These are phyloP conservation scores for Acronicta alni DNA, from an alignment of 2,888 invertebrate genomes.

Conservation along the genomic window DNA sequence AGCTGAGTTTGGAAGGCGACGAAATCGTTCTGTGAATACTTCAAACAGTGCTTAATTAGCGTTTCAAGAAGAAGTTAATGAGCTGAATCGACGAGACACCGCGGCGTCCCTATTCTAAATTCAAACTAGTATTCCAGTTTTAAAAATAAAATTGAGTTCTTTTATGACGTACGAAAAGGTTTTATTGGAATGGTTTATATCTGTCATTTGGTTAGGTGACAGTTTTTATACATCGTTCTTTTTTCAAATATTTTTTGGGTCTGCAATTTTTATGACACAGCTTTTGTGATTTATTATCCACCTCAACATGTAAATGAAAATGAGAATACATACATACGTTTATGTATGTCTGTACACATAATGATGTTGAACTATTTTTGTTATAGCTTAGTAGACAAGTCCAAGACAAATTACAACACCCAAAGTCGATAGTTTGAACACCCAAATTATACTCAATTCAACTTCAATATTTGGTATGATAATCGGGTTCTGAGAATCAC, in stretches of 20 bases:
- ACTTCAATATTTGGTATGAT: too few relatives aligned
- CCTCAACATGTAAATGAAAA: not conserved
- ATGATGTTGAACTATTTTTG: too few relatives aligned
- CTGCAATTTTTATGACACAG: slow-evolving; percentile 2
- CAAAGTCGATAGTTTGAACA: too few relatives aligned
- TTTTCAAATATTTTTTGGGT: slow-evolving; percentile 18
- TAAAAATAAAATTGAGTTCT: slow-evolving; percentile 34
- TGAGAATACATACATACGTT: too few relatives aligned
- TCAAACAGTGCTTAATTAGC: slow-evolving; percentile 80
- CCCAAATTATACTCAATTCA: too few relatives aligned
- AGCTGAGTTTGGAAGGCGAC: slow-evolving; percentile 61
- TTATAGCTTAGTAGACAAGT: too few relatives aligned
- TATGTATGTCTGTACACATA: too few relatives aligned
- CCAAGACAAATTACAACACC: too few relatives aligned
- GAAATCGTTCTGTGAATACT: slow-evolving; percentile 78
- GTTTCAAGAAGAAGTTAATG: slow-evolving; percentile 77
- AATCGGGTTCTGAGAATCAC: too few relatives aligned
- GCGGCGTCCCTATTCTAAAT: slow-evolving; percentile 59
- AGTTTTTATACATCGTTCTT: slow-evolving; percentile 23
- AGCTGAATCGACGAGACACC: slow-evolving; percentile 67
- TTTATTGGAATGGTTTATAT: slow-evolving; percentile 14
- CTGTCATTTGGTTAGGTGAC: slow-evolving; percentile 16
- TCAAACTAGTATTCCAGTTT: slow-evolving; percentile 31
- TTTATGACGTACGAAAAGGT: slow-evolving; percentile 13
- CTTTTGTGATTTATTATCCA: not conserved